Evolutionary conservation across 2,888 invertebrate species (phyloP).

Genomic region (Noctuana brunneofusca): DNA sequence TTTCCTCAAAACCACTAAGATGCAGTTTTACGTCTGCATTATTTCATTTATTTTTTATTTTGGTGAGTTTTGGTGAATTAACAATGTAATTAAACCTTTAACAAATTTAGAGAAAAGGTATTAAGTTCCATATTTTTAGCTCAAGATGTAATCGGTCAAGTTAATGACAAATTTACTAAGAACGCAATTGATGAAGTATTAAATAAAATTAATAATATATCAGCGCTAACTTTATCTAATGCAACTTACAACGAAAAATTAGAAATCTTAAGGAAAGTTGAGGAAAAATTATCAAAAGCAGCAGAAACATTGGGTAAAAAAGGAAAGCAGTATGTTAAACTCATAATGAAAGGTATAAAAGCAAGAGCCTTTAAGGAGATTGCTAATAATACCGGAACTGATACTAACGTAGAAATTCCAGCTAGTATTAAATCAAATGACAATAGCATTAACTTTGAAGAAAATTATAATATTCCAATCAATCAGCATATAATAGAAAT

Average conservation of each 20-base stretch:
- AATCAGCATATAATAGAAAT: not conserved
- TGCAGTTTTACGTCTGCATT: not conserved
- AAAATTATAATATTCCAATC: not conserved
- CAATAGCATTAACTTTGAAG: not conserved
- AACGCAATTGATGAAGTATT: slow-evolving; percentile 20
- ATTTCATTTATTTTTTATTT: not conserved
- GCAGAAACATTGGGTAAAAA: slow-evolving; percentile 47
- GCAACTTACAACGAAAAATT: slow-evolving; percentile 32
- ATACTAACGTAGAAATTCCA: not conserved
- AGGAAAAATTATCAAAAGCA: slow-evolving; percentile 34
- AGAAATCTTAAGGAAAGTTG: slow-evolving; percentile 35
- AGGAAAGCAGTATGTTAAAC: slow-evolving; percentile 52
- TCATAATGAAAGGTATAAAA: slow-evolving; percentile 61
- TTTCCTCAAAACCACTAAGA: not conserved
- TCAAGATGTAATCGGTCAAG: slow-evolving; percentile 1
- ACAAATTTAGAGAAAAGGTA: not conserved
- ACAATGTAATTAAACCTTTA: not conserved
- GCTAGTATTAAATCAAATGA: not conserved
- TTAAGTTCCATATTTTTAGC: slow-evolving; percentile 11
- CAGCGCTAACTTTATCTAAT: slow-evolving; percentile 28
- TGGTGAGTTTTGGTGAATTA: slow-evolving; percentile 12
- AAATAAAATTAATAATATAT: slow-evolving; percentile 34
- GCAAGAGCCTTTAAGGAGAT: slow-evolving; percentile 37
- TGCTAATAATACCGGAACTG: not conserved
- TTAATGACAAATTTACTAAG: slow-evolving; percentile 8